Evolutionary conservation across 2,113 vertebrate genomes (phyloP), one percentile per base, ranked within the genome.

Genomic region (Hystrix brachyura): DNA sequence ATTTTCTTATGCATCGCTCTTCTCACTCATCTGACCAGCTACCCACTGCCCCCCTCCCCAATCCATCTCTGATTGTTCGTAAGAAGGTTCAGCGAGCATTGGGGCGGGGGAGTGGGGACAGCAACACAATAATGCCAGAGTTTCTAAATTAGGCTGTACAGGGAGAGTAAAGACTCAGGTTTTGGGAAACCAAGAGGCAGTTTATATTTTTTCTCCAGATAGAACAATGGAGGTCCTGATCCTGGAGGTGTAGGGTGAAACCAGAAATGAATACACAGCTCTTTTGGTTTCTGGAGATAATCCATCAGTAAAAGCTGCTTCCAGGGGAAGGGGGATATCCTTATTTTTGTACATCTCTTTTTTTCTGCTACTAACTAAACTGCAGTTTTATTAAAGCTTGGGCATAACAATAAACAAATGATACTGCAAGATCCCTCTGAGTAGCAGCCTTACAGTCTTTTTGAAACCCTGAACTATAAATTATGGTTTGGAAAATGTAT

Each of bases 271-370:
- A 14, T 76, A 23, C 53, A 38, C 62, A 71, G 71, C 34, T 19
- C 84, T 85, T 72, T 65, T 95, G 80, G 64, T 97, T 90, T 95
- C n/a, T 79, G 94, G 64, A 94, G 65, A 74, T 38, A 96, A 96
- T 69, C 79, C 81, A 57, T 90, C 80, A 98, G 98, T 98, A 97
- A 98, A 98, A 97, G 90, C 81, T 96, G 87, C 90, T 97, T 95
- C 81, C 71, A 38, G 38, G 38, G 38, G 38, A 38, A 2, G 38
- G 38, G 38, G 38, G 38, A 38, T 38, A 38, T 67, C 14, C 32
- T 17, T 67, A 14, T 67, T 0, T 67, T 90, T 19, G 81, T 95
- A 18, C 11, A 76, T 71, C 1, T 76, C 5, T 29, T 29, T 60
- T 65, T 60, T 79, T 87, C 34, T 78, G n/a, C 32, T 86, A 74